Evolutionary conservation across 2,888 invertebrate species (phyloP).

Genomic region (Spialia ferax): DNA sequence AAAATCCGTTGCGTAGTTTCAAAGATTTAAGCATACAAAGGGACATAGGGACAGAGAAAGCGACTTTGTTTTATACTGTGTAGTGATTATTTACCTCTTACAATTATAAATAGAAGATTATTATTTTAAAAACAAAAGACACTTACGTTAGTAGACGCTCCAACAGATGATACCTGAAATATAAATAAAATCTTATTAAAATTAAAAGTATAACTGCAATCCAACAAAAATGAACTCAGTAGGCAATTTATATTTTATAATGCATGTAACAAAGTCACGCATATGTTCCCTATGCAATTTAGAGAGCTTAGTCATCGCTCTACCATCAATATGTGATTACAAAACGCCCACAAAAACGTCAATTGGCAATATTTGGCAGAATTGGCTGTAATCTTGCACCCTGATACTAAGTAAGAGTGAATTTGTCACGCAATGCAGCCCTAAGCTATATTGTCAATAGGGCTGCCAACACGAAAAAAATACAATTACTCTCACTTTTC

Average conservation of each 20-base stretch:
- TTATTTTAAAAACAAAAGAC: too few species aligned
- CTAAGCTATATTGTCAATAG: constrained; percentile 30
- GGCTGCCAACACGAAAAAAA: constrained; percentile 3
- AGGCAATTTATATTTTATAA: neutral
- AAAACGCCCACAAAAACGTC: constrained; percentile 29
- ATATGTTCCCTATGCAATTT: neutral
- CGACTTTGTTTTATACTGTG: too few species aligned
- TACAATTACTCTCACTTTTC: too few species aligned
- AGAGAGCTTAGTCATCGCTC: constrained; percentile 15
- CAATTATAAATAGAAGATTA: too few species aligned
- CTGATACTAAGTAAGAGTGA: constrained; percentile 38
- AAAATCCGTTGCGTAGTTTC: too few species aligned
- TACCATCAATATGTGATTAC: constrained; percentile 11
- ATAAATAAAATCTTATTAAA: too few species aligned
- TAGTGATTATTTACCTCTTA: too few species aligned
- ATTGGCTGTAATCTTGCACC: constrained; percentile 43
- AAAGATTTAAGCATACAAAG: too few species aligned
- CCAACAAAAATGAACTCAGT: neutral
- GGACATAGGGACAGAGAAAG: too few species aligned
- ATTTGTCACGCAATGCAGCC: constrained; percentile 46
- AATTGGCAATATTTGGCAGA: constrained; percentile 42
- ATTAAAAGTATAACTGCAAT: too few species aligned
- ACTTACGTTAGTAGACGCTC: too few species aligned
- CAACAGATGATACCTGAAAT: too few species aligned
- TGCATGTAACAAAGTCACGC: neutral